Evolutionary conservation across 2,797 vertebrate species (phyloP), one percentile per base, ranked within the genome.

Genomic region (Ctenosaura bakeri): DNA sequence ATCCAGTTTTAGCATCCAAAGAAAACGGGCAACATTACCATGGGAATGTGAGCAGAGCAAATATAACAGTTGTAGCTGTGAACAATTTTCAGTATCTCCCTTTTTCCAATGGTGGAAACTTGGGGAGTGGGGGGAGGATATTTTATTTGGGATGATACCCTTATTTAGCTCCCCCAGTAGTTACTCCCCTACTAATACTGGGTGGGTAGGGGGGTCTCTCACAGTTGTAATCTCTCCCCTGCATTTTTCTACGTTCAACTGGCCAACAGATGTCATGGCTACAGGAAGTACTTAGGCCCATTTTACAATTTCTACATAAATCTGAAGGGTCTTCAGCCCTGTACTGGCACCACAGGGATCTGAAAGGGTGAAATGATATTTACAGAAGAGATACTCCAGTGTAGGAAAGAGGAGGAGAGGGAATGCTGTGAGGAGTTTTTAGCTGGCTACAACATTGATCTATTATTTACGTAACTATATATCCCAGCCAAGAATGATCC

Each of bases 401-500:
- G 29, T 69, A 69, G 29, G 66, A 69, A 9, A 69, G 29, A 69
- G 66, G 29, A 14, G 12, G 62, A 74, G 46, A 71, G n/a, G 18
- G 50, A 5, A 22, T 64, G 42, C 29, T 50, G 66, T 46, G 26
- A 56, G 80, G 64, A 82, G n/a, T 71, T 32, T 42, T 90, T 26
- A 71, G 26, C 29, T 42, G 66, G 24, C 74, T 52, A 29, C 71
- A 85, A 26, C 69, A 71, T 46, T 84, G 52, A 71, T 90, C 66
- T 46, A 90, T 90, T 79, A 71, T 54, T 73, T 29, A 74, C 38
- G 38, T 59, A 80, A 71, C 42, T 85, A 35, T 80, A 52, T 74
- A 16, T 4, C 6, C 66, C 76, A n/a, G 29, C 2, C 54, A 74
- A 81, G 77, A 59, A 80, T 18, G 4, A 52, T 46, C 38, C 73